Percentiles rank a stretch among this genome's conserved stretches.
These are phyloP conservation scores for Rhynchonema sp. DNA, from an alignment of 2,888 invertebrate genomes.

Conservation along the genomic window DNA sequence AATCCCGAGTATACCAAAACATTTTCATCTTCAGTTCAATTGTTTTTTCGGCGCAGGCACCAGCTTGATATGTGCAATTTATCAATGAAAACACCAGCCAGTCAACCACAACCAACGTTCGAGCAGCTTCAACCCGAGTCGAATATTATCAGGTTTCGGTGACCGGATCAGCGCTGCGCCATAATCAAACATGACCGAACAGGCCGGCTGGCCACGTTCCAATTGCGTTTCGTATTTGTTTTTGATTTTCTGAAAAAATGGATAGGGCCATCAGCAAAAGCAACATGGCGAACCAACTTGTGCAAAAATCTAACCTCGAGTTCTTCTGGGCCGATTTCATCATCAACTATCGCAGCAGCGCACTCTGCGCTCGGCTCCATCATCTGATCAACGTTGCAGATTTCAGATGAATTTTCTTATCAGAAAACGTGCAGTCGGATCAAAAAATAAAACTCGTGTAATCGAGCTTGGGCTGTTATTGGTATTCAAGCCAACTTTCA, in stretches of 20 bases:
- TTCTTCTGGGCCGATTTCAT: neutral
- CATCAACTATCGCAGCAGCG: neutral
- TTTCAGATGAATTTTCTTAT: too few relatives aligned
- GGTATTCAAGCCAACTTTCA: too few relatives aligned
- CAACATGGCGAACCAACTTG: neutral
- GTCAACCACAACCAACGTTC: slow-evolving; percentile 40
- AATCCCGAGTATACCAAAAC: neutral
- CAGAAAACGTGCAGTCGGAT: too few relatives aligned
- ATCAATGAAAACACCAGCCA: neutral
- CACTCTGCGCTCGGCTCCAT: neutral
- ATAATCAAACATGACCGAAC: slow-evolving; percentile 78
- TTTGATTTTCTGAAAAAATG: neutral
- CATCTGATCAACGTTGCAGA: too few relatives aligned
- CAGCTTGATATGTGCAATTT: neutral
- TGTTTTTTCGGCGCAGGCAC: too few relatives aligned
- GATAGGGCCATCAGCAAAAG: neutral
- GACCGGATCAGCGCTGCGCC: slow-evolving; percentile 69
- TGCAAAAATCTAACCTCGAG: neutral
- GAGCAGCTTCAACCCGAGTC: slow-evolving; percentile 67
- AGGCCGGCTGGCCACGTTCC: slow-evolving; percentile 49
- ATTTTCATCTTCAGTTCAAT: too few relatives aligned
- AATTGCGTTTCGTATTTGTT: slow-evolving; percentile 38
- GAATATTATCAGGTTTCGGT: slow-evolving; percentile 46
- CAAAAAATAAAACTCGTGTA: too few relatives aligned
- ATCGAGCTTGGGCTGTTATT: too few relatives aligned